These are phyloP conservation scores for Stegana nigrithorax DNA, from an alignment of 2,888 invertebrate genomes.

Conservation along the genomic window DNA sequence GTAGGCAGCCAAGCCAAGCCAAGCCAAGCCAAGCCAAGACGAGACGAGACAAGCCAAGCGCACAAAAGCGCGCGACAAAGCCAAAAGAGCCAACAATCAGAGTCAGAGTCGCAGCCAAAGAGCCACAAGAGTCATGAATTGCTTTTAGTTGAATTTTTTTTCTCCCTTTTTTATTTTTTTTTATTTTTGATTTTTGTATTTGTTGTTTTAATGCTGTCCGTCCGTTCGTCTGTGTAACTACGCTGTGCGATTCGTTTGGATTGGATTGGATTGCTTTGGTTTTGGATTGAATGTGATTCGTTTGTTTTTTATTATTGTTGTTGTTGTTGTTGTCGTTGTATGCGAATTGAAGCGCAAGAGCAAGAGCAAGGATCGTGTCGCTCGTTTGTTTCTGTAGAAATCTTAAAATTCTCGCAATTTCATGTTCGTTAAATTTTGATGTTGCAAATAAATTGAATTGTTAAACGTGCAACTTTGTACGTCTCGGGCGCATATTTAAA, in stretches of 20 bases:
- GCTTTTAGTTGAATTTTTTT: too few relatives aligned
- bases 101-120: neutral
- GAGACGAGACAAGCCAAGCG: constrained; percentile 38
- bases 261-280: constrained; percentile 14
- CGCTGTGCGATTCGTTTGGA: too few relatives aligned
- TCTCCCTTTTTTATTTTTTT: too few relatives aligned
- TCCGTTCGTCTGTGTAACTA: neutral
- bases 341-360: too few relatives aligned
- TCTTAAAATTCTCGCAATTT: constrained; percentile 69
- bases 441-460: constrained; percentile 67
- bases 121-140: too few relatives aligned
- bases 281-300: constrained; percentile 23
- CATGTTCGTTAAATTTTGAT: constrained; percentile 67
- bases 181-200: too few relatives aligned
- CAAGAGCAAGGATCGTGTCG: constrained; percentile 67
- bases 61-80: constrained; percentile 18
- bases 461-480: constrained; percentile 65
- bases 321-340: too few relatives aligned
- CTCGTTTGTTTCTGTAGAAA: constrained; percentile 69
- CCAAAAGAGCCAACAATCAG: neutral
- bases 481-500: constrained; percentile 66
- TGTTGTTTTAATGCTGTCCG: too few relatives aligned
- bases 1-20: constrained; percentile 30
- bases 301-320: too few relatives aligned
- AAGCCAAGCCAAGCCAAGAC: constrained; percentile 39